Conservation (phyloP, 2,888 invertebrate genomes). For the Heliconius sara region DNA sequence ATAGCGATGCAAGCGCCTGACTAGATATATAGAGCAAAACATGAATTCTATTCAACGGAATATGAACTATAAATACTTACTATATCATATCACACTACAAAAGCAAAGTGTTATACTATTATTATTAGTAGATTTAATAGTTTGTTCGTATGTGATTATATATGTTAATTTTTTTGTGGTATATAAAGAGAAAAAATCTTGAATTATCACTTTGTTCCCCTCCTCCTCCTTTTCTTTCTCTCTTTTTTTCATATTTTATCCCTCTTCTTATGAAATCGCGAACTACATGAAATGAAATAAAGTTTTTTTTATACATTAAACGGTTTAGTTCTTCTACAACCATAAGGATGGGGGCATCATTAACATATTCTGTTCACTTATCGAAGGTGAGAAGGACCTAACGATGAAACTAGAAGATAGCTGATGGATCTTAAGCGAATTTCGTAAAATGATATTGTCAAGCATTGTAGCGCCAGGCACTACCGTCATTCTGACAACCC, state of each 20-base stretch:
- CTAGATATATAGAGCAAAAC: conserved; percentile 21
- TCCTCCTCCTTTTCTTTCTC: neutral
- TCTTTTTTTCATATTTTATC: neutral
- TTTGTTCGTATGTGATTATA: neutral
- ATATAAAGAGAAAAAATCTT: neutral
- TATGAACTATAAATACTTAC: too few species aligned
- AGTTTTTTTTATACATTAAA: too few species aligned
- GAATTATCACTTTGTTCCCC: neutral
- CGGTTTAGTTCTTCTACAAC: neutral
- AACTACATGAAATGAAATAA: too few species aligned
- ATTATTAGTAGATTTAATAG: neutral
- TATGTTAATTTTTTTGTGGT: neutral
- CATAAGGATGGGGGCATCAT: neutral
- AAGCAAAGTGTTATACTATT: neutral
- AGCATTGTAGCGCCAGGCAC: neutral
- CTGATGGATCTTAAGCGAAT: neutral
- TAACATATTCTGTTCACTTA: neutral
- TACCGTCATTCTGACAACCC: neutral
- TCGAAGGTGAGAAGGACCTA: neutral
- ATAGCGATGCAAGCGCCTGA: conserved; percentile 24
- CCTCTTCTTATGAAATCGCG: neutral
- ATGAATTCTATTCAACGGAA: conserved; percentile 11
- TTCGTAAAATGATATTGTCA: neutral
- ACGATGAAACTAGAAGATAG: neutral
- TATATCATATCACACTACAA: neutral